A percentile compares a stretch with the other conserved stretches of the same genome.
These are phyloP conservation scores for Rhinoderma darwinii DNA, from an alignment of 2,113 vertebrate species.

Conservation along the genomic window DNA sequence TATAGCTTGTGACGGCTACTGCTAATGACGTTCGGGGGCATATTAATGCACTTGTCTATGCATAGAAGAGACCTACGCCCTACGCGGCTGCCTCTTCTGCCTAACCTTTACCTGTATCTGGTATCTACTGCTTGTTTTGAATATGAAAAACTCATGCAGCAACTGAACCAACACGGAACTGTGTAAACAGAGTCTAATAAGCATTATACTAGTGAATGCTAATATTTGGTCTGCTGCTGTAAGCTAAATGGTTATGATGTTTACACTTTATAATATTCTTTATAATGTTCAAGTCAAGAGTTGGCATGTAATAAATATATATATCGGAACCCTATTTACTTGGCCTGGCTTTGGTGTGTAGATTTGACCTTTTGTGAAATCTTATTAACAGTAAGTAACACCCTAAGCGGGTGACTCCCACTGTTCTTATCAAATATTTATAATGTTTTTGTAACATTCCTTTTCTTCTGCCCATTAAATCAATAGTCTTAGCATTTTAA, in stretches of 20 bases:
- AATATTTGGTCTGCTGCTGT: background rate
- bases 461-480: constrained; percentile 35
- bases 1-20: too few species aligned
- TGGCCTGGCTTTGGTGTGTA: background rate
- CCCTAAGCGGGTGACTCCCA: constrained; percentile 30
- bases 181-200: too few species aligned
- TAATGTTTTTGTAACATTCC: constrained; percentile 39
- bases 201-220: background rate
- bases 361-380: constrained; percentile 47
- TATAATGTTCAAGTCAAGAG: background rate
- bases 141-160: too few species aligned
- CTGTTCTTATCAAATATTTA: constrained; percentile 53
- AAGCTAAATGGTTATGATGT: background rate
- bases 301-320: background rate
- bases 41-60: too few species aligned
- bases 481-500: constrained; percentile 42
- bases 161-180: too few species aligned
- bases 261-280: background rate
- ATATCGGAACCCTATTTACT: background rate
- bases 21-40: too few species aligned
- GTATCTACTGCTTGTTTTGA: too few species aligned
- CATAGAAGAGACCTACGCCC: too few species aligned
- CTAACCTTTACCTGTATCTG: too few species aligned
- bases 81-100: too few species aligned
- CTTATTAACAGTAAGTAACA: constrained; percentile 43